Base-by-base conservation (phyloP, 2,797 vertebrate genomes). In the Acipenser ruthenus region DNA sequence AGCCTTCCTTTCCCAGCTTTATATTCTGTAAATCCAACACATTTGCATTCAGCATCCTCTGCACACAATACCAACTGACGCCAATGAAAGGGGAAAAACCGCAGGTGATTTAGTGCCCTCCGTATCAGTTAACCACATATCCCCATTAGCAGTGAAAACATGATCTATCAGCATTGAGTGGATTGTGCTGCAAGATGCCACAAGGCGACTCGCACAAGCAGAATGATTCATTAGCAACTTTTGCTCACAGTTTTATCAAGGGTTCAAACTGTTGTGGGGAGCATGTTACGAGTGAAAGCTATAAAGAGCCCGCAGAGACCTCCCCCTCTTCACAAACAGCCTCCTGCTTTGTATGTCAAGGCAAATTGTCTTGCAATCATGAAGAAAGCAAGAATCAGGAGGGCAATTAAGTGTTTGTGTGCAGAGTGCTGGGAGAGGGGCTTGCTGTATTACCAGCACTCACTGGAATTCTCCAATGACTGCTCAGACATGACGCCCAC, bases 391-490 rank as follows among this genome's bases (percentile, higher is more conserved):
- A 69, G 76, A 67, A 49, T 18, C 74, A 65, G 61, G 64, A 58
- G 80, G 76, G 78, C 84, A 84, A 86, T 86, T 83, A 84, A 81
- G 76, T 70, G 62, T 75, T 77, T 81, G 72, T 6, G 48, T 68
- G 67, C 23, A 13, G 15, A 15, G 5, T 15, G 60, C 11, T 61
- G 60, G 18, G 15, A 61, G 60, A 15, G 76, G 67, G 51, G 81
- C 81, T 82, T 77, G 3, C 80, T 83, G 77, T 73, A 78, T 83
- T 65, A 79, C 23, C 70, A 82, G 80, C 75, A 82, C 79, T 80
- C 68, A 77, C 78, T 76, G 75, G 80, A 72, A 84, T 83, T 84
- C 81, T 79, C 83, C 80, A 80, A 82, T 72, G 82, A 82, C 74
- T 80, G 72, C 74, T 73, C 78, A 73, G 64, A 78, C 77, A 78